Evolutionary conservation across 1,140 invertebrate genomes (phyloP).

Genomic region (Vollenhovia emeryi): DNA sequence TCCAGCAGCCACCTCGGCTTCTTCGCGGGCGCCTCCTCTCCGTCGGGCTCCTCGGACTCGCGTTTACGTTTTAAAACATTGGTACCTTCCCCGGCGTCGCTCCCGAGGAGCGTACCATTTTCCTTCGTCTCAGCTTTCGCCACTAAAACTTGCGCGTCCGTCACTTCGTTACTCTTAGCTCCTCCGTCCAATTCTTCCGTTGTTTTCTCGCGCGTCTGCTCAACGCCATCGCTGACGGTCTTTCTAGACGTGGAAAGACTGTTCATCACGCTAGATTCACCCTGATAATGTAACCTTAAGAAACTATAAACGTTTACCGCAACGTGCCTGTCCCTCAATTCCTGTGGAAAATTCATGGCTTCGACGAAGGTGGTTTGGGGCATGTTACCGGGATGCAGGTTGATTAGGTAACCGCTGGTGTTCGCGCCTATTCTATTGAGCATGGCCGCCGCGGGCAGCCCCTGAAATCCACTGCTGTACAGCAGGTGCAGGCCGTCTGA

Average conservation of each 20-base stretch:
- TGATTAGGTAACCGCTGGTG: slow-evolving; percentile 88
- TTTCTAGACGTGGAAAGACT: slow-evolving; percentile 43
- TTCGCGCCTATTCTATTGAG: slow-evolving; percentile 89
- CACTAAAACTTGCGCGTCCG: not conserved
- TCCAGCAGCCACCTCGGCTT: slow-evolving; percentile 89
- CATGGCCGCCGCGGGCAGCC: slow-evolving; percentile 93
- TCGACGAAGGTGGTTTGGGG: slow-evolving; percentile 91
- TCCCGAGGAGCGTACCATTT: slow-evolving; percentile 18
- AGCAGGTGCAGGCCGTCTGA: slow-evolving; percentile 92
- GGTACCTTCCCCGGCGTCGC: not conserved
- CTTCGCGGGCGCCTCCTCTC: slow-evolving; percentile 75
- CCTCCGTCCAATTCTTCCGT: not conserved
- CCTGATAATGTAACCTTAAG: slow-evolving; percentile 88
- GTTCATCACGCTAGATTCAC: slow-evolving; percentile 49
- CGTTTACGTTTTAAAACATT: slow-evolving; percentile 65
- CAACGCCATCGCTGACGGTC: not conserved
- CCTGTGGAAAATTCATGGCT: slow-evolving; percentile 91
- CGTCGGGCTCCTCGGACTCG: not conserved
- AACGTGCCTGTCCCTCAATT: slow-evolving; percentile 88
- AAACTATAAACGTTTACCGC: slow-evolving; percentile 91
- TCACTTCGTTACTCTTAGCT: not conserved
- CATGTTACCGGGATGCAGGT: slow-evolving; percentile 92
- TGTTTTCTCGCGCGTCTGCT: not conserved
- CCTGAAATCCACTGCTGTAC: slow-evolving; percentile 94
- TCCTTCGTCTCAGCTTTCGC: slow-evolving; percentile 73